Base-by-base conservation (phyloP, 2,113 vertebrate species). In the Chunga burmeisteri region DNA sequence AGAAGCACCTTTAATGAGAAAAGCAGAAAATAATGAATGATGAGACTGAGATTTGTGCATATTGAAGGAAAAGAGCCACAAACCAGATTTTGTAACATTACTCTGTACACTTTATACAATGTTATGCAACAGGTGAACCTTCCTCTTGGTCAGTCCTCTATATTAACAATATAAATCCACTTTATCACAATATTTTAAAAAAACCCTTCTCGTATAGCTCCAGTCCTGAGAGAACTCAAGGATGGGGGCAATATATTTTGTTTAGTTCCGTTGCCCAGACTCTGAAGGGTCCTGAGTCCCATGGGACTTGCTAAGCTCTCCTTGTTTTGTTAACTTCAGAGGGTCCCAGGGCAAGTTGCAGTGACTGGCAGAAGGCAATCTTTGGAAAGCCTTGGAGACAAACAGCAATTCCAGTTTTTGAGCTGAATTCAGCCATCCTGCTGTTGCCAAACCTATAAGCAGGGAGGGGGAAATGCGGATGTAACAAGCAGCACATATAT, bases 401-500 rank as follows among this genome's bases (percentile, higher is more conserved):
- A 94, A 88, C 25, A 84, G 78, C 70, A 94, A 97, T 97, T 94
- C 72, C 52, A 68, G 7, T 52, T 89, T 88, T 79, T 79, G 49
- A 85, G 65, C 84, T 77, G 88, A 75, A 58, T 75, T 81, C 73
- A 92, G 77, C 56, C 10, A 3, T 87, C 86, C 65, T 84, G 73
- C 77, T 81, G 62, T 81, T 96, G 91, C 90, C 88, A 97, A 88
- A 94, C 46, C 52, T 84, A 90, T 27, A 49, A 72, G 81, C 50
- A 68, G 77, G 85, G 67, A 81, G 86, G 55, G 47, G 49, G 81
- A 86, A 83, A 94, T 46, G 83, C 81, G 91, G 66, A 95, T 85
- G 89, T 87, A 94, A 61, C 49, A 87, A 65, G 86, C 70, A 0
- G 95, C 97, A 94, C 56, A 16, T 97, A 97, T 97, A 82, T 89